Percentiles rank a stretch among this genome's conserved stretches.
phyloP scores from a whole-genome alignment of 2,888 invertebrate genomes.

The Drosophila diplacantha region DNA sequence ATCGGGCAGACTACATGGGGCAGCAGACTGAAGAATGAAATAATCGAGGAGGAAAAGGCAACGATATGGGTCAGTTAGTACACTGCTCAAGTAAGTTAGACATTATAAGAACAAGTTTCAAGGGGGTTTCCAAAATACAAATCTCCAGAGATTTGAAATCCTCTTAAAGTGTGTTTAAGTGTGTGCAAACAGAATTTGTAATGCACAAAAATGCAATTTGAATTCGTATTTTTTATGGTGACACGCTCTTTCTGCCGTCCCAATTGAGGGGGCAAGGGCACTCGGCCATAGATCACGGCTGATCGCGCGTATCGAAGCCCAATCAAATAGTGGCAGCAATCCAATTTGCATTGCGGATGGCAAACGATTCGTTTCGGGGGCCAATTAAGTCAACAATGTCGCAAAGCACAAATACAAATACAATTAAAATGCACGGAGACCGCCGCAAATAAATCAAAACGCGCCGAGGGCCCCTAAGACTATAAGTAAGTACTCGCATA shows the following conservation, averaged over 20 bases:
- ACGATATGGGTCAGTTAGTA: constrained; percentile 13
- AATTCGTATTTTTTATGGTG: too few relatives aligned
- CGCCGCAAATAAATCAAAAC: constrained; percentile 51
- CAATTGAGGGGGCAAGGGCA: constrained; percentile 12
- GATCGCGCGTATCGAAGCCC: constrained; percentile 24
- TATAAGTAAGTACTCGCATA: not conserved
- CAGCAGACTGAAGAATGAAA: constrained; percentile 1
- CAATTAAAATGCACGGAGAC: constrained; percentile 61
- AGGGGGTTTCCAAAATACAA: not conserved
- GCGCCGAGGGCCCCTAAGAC: not conserved
- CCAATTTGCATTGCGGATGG: constrained; percentile 30
- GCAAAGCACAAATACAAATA: constrained; percentile 31
- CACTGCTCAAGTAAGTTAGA: not conserved
- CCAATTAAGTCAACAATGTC: constrained; percentile 54
- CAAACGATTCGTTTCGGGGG: constrained; percentile 38
- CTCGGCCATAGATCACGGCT: constrained; percentile 31
- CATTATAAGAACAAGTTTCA: not conserved
- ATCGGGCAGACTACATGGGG: not conserved
- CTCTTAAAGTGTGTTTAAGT: not conserved
- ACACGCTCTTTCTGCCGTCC: not conserved
- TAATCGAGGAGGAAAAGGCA: not conserved
- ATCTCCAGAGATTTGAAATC: not conserved
- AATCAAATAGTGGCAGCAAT: constrained; percentile 19
- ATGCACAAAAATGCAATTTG: too few relatives aligned
- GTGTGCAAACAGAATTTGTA: too few relatives aligned